Conservation (phyloP, 1,140 invertebrate genomes). For the Drosophila teissieri region DNA sequence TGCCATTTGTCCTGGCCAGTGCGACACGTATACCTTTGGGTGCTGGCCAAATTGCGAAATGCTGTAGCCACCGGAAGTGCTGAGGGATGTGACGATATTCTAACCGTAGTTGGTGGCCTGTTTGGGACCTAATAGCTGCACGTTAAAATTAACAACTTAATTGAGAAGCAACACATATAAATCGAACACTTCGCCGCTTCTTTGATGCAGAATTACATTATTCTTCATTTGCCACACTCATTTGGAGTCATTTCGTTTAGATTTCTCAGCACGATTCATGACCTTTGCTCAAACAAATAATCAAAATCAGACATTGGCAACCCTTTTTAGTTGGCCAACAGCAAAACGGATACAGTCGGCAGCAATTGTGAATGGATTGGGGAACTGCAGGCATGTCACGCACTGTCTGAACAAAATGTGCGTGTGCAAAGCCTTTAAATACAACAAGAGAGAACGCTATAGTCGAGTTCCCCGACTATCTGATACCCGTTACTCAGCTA, state of each 20-base stretch:
- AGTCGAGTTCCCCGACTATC: too few species aligned
- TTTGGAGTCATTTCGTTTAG: constrained; percentile 30
- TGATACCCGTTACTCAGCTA: too few species aligned
- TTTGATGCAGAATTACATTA: neutral
- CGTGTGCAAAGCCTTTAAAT: constrained; percentile 9
- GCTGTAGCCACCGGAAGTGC: constrained; percentile 31
- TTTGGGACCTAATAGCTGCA: constrained; percentile 37
- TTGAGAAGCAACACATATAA: constrained; percentile 28
- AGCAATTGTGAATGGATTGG: neutral
- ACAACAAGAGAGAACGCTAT: too few species aligned
- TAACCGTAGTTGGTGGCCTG: constrained; percentile 60
- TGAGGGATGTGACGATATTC: constrained; percentile 35
- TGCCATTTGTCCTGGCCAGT: constrained; percentile 9
- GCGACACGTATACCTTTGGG: constrained; percentile 50
- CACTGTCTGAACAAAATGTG: constrained; percentile 2
- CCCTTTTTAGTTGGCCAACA: constrained; percentile 14
- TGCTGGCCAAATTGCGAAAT: constrained; percentile 53
- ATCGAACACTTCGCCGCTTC: constrained; percentile 10
- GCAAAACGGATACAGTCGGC: constrained; percentile 9
- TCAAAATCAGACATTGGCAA: constrained; percentile 18
- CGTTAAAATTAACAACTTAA: constrained; percentile 46
- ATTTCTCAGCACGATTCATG: constrained; percentile 42
- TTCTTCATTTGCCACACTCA: constrained; percentile 13
- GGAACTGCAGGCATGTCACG: constrained; percentile 42
- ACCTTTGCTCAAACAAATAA: constrained; percentile 10